Evolutionary conservation across 1,140 invertebrate genomes (phyloP), one percentile per base, ranked within the genome.

Genomic region (Chlorops oryzae): DNA sequence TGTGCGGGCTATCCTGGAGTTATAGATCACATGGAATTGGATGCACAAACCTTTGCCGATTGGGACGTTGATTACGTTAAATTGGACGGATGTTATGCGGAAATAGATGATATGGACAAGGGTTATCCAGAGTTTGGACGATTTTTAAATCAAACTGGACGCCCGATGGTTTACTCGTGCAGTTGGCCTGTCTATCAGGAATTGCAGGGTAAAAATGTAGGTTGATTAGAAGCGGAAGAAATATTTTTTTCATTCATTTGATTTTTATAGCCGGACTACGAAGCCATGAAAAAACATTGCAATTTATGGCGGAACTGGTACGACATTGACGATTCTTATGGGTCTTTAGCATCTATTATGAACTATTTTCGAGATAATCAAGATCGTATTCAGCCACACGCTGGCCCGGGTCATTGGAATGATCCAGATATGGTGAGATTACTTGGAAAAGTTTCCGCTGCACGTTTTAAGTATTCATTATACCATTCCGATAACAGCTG

Each of bases 51-150:
- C 3, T 93, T 93, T 73, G 89, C 86, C 17, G 81, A 85, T 21
- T 95, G 92, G 92, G 84, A 83, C 20, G 86, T 92, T 0, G 91
- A 95, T 72, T 91, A 91, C 66, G 79, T 95, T 0, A 95, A 95
- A 74, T 63, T 95, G 43, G 91, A 95, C 73, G 90, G 89, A 0
- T 95, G 91, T 63, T 80, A 90, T 74, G 76, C 88, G 6, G 78
- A 87, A 41, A 63, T 79, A 4, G 65, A 67, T 1, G 73, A 73
- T 39, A 79, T 80, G 78, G 76, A 78, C 40, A 46, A 56, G 25
- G 78, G 85, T 10, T 91, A 90, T 73, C 81, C 85, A 7, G 75
- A 79, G 52, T 88, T 92, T 72, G 82, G 84, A 13, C 75, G 75
- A 39, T 78, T 79, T 50, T 69, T 94, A 27, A 92, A 93, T 62